A percentile compares a stretch with the other conserved stretches of the same genome.
These are phyloP conservation scores for Amiota mariae DNA, from an alignment of 2,888 invertebrate genomes.

Conservation along the genomic window DNA sequence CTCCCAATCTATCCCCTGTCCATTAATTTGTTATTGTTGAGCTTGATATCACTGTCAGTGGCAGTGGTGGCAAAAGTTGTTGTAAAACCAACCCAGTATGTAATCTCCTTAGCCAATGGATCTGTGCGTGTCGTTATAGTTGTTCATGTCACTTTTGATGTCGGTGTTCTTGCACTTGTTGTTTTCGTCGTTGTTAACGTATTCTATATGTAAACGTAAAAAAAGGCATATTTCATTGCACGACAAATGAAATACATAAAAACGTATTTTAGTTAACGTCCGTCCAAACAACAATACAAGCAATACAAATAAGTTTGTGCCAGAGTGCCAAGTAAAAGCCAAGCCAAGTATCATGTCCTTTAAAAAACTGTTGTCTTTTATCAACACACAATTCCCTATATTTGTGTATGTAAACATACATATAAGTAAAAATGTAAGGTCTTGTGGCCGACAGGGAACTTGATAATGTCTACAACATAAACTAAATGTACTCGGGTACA, in stretches of 20 bases:
- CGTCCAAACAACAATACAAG: neutral
- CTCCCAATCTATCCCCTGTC: too few species aligned
- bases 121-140: conserved; percentile 32
- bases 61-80: neutral
- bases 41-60: neutral
- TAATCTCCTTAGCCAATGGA: conserved; percentile 11
- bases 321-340: neutral
- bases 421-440: neutral
- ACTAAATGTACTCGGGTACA: neutral
- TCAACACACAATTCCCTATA: neutral
- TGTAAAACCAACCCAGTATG: neutral
- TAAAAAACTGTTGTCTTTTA: neutral
- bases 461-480: conserved; percentile 1
- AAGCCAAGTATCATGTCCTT: conserved; percentile 6
- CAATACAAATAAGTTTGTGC: neutral
- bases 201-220: neutral
- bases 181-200: conserved; percentile 1
- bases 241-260: neutral
- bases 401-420: conserved; percentile 7
- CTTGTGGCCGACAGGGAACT: neutral
- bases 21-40: conserved; percentile 12
- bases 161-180: conserved; percentile 30
- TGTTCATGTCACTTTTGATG: conserved; percentile 22
- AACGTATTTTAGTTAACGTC: conserved; percentile 7
- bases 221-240: neutral